phyloP scores from a whole-genome alignment of 92 coral and sea anemone genomes.

The Isaurus tuberculatus region DNA sequence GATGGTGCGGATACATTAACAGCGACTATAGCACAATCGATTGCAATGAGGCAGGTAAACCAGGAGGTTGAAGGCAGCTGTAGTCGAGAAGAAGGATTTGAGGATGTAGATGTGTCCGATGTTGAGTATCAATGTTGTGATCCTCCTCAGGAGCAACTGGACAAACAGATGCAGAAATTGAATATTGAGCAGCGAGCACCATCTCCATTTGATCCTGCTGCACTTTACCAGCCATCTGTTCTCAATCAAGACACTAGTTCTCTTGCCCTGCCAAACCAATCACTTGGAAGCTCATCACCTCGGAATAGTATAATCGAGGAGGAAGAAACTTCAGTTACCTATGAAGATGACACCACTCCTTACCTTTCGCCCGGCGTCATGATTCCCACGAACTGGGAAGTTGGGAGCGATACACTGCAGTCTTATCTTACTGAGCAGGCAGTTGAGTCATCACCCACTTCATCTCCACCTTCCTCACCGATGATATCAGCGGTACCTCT shows the following conservation, averaged over 20 bases:
- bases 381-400: slow-evolving; percentile 45
- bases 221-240: slow-evolving; percentile 49
- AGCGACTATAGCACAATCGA: slow-evolving; percentile 85
- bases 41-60: slow-evolving; percentile 69
- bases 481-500: slow-evolving; percentile 73
- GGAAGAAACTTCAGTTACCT: slow-evolving; percentile 56
- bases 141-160: slow-evolving; percentile 85
- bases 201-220: slow-evolving; percentile 59
- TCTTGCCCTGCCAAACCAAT: slow-evolving; percentile 23
- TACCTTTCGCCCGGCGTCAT: slow-evolving; percentile 55
- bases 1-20: slow-evolving; percentile 93
- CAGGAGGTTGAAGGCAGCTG: slow-evolving; percentile 80
- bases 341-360: slow-evolving; percentile 46
- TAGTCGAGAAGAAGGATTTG: slow-evolving; percentile 56
- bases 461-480: slow-evolving; percentile 85
- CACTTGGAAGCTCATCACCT: slow-evolving; percentile 61
- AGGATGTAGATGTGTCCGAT: slow-evolving; percentile 61
- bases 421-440: slow-evolving; percentile 68
- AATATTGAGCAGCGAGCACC: slow-evolving; percentile 88
- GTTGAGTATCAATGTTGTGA: slow-evolving; percentile 58
- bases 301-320: slow-evolving; percentile 80
- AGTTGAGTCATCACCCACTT: slow-evolving; percentile 59
- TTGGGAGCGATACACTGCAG: slow-evolving; percentile 51
- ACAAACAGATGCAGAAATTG: slow-evolving; percentile 90
- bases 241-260: slow-evolving; percentile 36